Percentiles rank a stretch among this genome's conserved stretches.
phyloP scores from a whole-genome alignment of 2,113 vertebrate genomes.

The Girardinichthys multiradiatus region DNA sequence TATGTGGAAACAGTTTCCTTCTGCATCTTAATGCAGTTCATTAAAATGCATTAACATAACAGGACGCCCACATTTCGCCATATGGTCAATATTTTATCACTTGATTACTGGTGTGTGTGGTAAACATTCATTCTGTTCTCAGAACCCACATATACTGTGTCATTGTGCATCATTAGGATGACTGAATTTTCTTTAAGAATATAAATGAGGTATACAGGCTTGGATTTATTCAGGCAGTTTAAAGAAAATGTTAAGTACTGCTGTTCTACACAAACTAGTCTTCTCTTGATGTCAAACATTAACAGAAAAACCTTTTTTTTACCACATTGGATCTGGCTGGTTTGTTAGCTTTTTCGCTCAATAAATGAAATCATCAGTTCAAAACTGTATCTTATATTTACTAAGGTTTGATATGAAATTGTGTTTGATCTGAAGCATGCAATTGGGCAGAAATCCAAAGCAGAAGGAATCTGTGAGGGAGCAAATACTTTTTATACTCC shows the following conservation, averaged over 20 bases:
- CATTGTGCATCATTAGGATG: slow-evolving; percentile 3
- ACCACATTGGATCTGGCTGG: not conserved
- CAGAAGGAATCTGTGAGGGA: no score
- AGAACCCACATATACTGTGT: slow-evolving; percentile 37
- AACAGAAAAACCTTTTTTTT: no score
- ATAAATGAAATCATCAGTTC: not conserved
- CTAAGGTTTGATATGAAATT: no score
- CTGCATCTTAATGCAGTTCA: slow-evolving; percentile 24
- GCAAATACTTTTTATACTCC: no score
- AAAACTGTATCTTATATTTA: not conserved
- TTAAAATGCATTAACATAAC: slow-evolving; percentile 45
- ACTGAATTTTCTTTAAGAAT: slow-evolving; percentile 41
- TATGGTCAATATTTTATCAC: slow-evolving; percentile 50
- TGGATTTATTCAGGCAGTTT: not conserved
- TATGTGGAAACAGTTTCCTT: slow-evolving; percentile 14
- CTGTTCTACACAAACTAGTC: not conserved
- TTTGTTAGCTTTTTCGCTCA: not conserved
- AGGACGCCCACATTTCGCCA: slow-evolving; percentile 37
- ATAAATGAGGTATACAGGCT: slow-evolving; percentile 32
- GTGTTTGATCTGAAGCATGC: no score
- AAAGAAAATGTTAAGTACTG: slow-evolving; percentile 9
- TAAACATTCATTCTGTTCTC: slow-evolving; percentile 30
- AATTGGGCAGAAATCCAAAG: no score
- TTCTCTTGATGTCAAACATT: slow-evolving; percentile 2
- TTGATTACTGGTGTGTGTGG: slow-evolving; percentile 39